These are phyloP conservation scores for Notolabrus celidotus DNA, from an alignment of 2,797 vertebrate species.

Conservation along the genomic window DNA sequence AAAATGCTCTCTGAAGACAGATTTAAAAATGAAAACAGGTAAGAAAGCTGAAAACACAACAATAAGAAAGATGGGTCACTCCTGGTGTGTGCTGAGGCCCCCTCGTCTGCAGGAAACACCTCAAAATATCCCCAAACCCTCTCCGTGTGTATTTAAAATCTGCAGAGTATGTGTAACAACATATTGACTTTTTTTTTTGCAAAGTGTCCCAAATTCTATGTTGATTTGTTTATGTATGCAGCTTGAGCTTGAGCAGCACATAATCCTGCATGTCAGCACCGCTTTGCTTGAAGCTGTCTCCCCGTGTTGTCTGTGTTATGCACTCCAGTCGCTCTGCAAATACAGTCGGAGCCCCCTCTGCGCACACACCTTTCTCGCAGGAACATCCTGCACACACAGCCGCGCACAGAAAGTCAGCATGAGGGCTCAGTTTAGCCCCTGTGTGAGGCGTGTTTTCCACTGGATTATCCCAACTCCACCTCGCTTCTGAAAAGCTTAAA, in stretches of 20 bases:
- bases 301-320: conserved; percentile 30
- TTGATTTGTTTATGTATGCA: conserved; percentile 46
- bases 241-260: conserved; percentile 40
- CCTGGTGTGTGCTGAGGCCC: background rate
- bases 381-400: conserved; percentile 2
- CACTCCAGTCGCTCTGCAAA: conserved; percentile 64
- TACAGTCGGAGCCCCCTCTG: conserved; percentile 22
- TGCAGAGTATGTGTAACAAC: background rate
- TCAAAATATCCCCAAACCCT: background rate
- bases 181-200: background rate
- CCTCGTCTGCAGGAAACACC: background rate
- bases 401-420: conserved; percentile 34
- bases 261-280: conserved; percentile 61
- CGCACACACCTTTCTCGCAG: conserved; percentile 5
- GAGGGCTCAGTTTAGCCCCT: conserved; percentile 14
- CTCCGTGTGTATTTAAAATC: background rate
- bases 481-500: conserved; percentile 57
- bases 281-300: conserved; percentile 59
- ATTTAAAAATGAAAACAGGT: background rate
- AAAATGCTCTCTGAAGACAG: conserved; percentile 13
- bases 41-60: background rate
- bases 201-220: background rate
- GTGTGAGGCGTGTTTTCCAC: conserved; percentile 50
- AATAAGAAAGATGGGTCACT: conserved; percentile 1
- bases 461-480: conserved; percentile 67